Conservation (phyloP, 1,140 invertebrate genomes). For the Lanistes nyassanus region DNA sequence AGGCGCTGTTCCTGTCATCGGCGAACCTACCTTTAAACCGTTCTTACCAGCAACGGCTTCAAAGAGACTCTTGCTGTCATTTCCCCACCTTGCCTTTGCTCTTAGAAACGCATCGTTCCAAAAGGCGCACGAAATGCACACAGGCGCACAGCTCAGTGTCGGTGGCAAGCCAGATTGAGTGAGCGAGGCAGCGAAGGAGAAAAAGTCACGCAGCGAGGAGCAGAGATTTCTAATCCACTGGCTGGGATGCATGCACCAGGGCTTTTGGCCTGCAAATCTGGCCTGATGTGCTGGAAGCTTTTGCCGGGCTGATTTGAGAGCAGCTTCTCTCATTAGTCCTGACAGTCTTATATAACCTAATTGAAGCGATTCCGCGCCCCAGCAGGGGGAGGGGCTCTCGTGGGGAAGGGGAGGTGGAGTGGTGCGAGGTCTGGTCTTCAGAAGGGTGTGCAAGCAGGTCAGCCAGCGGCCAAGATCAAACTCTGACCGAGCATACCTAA, state of each 20-base stretch:
- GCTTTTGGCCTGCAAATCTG: neutral
- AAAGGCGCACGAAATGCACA: too few species aligned
- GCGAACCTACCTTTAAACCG: too few species aligned
- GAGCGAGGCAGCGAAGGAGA: neutral
- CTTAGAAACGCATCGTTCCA: too few species aligned
- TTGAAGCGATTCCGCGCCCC: neutral
- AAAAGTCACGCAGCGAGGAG: slow-evolving; percentile 5
- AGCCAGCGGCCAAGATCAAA: too few species aligned
- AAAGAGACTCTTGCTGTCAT: too few species aligned
- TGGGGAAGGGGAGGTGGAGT: neutral
- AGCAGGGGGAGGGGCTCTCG: neutral
- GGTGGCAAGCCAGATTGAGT: neutral
- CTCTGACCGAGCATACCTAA: too few species aligned
- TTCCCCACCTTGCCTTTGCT: too few species aligned
- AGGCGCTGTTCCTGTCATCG: too few species aligned
- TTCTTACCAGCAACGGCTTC: too few species aligned
- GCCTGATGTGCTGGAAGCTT: slow-evolving; percentile 6
- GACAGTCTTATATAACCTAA: slow-evolving; percentile 13
- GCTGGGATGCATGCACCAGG: neutral
- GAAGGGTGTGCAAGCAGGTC: neutral
- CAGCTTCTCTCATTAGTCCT: slow-evolving; percentile 10
- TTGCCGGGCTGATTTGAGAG: slow-evolving; percentile 1
- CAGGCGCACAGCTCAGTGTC: neutral
- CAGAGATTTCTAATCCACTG: slow-evolving; percentile 9
- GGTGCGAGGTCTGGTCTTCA: slow-evolving; percentile 2